Evolutionary conservation across 2,888 invertebrate genomes (phyloP).

Genomic region (Selenia dentaria): DNA sequence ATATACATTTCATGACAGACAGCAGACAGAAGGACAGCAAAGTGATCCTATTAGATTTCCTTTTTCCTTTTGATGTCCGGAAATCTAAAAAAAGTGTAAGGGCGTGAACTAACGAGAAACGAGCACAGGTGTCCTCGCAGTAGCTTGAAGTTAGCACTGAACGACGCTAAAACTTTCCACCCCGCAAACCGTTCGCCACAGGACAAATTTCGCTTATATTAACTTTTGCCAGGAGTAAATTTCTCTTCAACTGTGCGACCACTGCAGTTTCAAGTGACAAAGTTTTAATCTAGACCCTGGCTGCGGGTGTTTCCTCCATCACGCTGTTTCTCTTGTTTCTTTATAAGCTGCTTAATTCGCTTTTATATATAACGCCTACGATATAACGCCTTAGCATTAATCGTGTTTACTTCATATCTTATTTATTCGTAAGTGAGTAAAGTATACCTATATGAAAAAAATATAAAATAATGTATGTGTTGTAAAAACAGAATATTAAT

Average conservation of each 20-base stretch:
- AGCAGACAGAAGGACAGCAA: no score
- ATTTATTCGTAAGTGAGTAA: no score
- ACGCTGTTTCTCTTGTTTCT: conserved; percentile 15
- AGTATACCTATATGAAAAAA: no score
- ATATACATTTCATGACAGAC: no score
- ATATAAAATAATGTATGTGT: no score
- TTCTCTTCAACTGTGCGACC: conserved; percentile 72
- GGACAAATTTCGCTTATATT: conserved; percentile 81
- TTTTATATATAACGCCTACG: no score
- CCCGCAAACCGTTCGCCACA: conserved; percentile 67
- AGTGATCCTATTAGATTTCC: no score
- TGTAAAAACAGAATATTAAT: no score
- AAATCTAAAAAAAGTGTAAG: conserved; percentile 28
- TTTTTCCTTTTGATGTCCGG: no score
- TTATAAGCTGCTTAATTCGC: conserved; percentile 4
- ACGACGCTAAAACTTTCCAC: conserved; percentile 55
- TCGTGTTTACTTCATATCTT: no score
- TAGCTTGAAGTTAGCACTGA: conserved; percentile 52
- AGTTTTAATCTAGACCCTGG: conserved; percentile 74
- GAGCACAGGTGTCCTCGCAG: conserved; percentile 54
- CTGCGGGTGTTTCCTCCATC: conserved; percentile 43
- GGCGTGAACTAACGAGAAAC: conserved; percentile 41
- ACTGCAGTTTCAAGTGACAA: conserved; percentile 75
- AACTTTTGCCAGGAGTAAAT: conserved; percentile 79
- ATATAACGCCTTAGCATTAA: no score